Evolutionary conservation across 2,888 invertebrate species (phyloP), one percentile per base, ranked within the genome.

Genomic region (Caenorhabditis sp.): DNA sequence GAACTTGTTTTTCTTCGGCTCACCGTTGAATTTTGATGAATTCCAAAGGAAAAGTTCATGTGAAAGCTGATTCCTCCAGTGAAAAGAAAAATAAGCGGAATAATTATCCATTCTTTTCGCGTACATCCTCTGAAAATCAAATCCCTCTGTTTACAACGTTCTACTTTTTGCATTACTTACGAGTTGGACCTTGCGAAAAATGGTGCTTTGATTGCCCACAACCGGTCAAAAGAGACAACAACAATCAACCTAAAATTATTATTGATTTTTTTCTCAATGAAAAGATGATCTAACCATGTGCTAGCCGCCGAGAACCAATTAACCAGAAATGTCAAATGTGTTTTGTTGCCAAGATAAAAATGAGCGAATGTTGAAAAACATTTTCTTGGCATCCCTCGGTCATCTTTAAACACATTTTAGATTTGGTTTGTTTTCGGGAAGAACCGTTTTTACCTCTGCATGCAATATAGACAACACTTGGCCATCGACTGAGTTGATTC

Each of bases 201-300:
- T 5, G 83, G 83, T 43, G 79, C 74, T 60, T 83, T 83, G 27
- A 83, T 81, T 0, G 83, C 83, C 66, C 79, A 80, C 1, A 83
- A 63, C 23, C 83, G 69, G 31, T 83, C 83, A 55, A 81, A 80
- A 1, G 83, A 79, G 4, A 83, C 83, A 0, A 75, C 72, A 3
- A 83, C 81, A 24, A 81, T 78, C n/a, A 79, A 76, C 82, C 82
- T 82, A 26, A 49, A 66, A 55, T 1, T 21, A 14, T 10, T 24
- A 1, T 51, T n/a, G n/a, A n/a, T 24, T 50, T 49, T 26, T 24
- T 36, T 51, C 19, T 10, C 3, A 49, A 17, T 60, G 19, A 50
- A 26, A 49, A 26, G 14, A 55, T 1, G 50, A n/a, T 50, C 1
- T 36, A 49, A 82, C 82, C 83, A 83, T 23, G 74, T 81, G 53